A percentile compares a stretch with the other conserved stretches of the same genome.
phyloP scores from a whole-genome alignment of 2,888 invertebrate genomes.

The Crematogaster levior region DNA sequence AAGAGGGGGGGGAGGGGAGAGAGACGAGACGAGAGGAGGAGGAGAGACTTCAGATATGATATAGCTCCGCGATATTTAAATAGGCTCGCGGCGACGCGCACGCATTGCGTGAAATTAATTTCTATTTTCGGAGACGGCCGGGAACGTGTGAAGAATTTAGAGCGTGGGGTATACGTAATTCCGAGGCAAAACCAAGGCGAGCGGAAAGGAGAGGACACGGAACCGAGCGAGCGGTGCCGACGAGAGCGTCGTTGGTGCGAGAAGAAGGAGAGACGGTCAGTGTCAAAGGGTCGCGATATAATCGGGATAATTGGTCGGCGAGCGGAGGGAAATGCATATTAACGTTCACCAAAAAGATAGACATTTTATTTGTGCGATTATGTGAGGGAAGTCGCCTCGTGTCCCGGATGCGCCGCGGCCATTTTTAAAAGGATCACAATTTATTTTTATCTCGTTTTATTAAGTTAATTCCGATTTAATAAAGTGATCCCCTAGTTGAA shows the following conservation, averaged over 20 bases:
- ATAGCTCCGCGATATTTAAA: conserved; percentile 36
- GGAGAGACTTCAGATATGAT: conserved; percentile 23
- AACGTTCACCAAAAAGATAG: not conserved
- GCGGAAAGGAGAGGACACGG: not conserved
- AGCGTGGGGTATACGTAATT: conserved; percentile 35
- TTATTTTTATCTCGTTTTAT: not conserved
- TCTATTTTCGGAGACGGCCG: conserved; percentile 48
- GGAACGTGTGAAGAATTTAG: conserved; percentile 47
- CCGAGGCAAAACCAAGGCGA: conserved; percentile 22
- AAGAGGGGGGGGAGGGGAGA: not conserved
- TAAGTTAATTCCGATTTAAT: conserved; percentile 19
- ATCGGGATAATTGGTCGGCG: not conserved
- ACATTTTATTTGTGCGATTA: conserved; percentile 1
- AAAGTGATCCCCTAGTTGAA: not conserved
- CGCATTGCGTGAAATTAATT: conserved; percentile 52
- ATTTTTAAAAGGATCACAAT: not conserved
- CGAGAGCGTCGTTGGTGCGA: not conserved
- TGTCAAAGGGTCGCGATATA: not conserved
- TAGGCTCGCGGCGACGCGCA: conserved; percentile 35
- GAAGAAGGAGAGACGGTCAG: not conserved
- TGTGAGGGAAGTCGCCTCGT: not conserved
- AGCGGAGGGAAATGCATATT: conserved; percentile 1
- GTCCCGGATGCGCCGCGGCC: not conserved
- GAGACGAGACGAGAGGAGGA: not conserved
- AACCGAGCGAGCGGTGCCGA: conserved; percentile 30